Evolutionary conservation across 1,140 invertebrate species (phyloP), one percentile per base, ranked within the genome.

Genomic region (Eueides isabella): DNA sequence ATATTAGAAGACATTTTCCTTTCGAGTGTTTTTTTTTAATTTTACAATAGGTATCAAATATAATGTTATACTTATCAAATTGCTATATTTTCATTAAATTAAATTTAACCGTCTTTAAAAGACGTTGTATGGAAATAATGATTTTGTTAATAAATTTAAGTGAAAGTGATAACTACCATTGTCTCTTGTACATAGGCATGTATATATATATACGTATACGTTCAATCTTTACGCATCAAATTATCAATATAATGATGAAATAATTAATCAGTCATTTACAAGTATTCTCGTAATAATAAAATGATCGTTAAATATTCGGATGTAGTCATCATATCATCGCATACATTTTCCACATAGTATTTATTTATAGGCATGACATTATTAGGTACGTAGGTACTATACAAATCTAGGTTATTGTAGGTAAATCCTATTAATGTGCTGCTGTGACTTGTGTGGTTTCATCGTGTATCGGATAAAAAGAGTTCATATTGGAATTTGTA

Each of bases 291-390:
- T 23, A 55, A 55, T 26, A 55, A 12, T 3, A 3, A 23, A 55
- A 23, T 11, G 9, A 11, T 23, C 19, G 5, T n/a, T 26, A 1
- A 23, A 55, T 55, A 26, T 55, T 55, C 3, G 48, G 23, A 26
- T 55, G 41, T n/a, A 48, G n/a, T 23, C n/a, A 26, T 55, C n/a
- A 44, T 44, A 19, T 38, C 41, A 55, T 55, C 23, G 23, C 11
- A 44, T 55, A 4, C 19, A 55, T 55, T 26, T 55, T 55, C 48
- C 48, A 55, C 48, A 55, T 0, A 55, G 48, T 55, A 55, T 26
- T 55, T 68, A 68, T 68, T 68, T 61, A 68, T 68, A 68, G 67
- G 33, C 38, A 23, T 68, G 67, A 68, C 67, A 55, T 55, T 55
- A 55, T 55, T 55, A 55, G 41, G 67, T 55, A 4, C 11, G 28